These are phyloP conservation scores for Marcusenius ussheri DNA, from an alignment of 2,113 vertebrate genomes.

Conservation along the genomic window DNA sequence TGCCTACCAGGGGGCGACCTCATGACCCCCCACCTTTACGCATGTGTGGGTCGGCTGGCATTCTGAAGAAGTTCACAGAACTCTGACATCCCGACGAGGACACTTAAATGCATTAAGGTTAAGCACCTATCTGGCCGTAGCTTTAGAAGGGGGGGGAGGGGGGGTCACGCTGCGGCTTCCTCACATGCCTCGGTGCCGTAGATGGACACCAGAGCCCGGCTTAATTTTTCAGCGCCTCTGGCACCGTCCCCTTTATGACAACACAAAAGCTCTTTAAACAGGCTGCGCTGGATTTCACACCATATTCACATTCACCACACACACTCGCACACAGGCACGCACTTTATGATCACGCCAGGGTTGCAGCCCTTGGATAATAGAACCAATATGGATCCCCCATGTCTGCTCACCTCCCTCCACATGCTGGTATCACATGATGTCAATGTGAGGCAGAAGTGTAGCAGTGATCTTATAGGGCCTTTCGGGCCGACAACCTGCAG, in stretches of 20 bases:
- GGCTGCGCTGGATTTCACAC: not conserved
- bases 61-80: not conserved
- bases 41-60: not conserved
- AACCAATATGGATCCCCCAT: not conserved
- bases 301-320: not conserved
- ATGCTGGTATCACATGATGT: not conserved
- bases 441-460: not conserved
- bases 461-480: not conserved
- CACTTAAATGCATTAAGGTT: not conserved
- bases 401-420: not conserved
- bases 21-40: not conserved
- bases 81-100: not conserved
- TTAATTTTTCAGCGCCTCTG: not conserved
- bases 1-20: not conserved
- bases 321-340: not conserved
- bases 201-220: not conserved
- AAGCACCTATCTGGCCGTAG: not conserved
- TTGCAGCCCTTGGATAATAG: not conserved
- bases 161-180: not conserved
- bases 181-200: not conserved
- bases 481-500: not conserved
- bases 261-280: not conserved
- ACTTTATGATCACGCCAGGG: not conserved
- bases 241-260: not conserved
- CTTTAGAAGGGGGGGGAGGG: not conserved